These are phyloP conservation scores for Paedocypris sp. DNA, from an alignment of 2,113 vertebrate species.

Conservation along the genomic window DNA sequence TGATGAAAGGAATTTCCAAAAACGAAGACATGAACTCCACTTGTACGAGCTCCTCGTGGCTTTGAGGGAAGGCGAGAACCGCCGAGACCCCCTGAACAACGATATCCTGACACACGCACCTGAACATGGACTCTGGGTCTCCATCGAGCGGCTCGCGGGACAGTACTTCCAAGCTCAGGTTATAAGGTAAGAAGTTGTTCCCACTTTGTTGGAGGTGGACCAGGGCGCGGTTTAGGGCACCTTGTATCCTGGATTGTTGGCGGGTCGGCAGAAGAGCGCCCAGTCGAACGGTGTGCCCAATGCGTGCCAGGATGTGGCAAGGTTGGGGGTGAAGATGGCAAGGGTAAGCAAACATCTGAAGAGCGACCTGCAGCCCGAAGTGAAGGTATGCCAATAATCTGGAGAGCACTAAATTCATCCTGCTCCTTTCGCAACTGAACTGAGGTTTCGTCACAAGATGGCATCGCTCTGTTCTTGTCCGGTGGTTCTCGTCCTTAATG, in stretches of 20 bases:
- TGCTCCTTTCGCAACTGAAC: conserved; percentile 31
- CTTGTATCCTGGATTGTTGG: conserved; percentile 62
- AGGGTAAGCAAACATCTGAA: conserved; percentile 47
- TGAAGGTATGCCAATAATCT: conserved; percentile 40
- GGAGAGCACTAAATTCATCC: conserved; percentile 40
- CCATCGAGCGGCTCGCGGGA: conserved; percentile 54
- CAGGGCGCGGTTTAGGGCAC: conserved; percentile 66
- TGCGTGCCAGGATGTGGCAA: conserved; percentile 65
- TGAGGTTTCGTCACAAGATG: conserved; percentile 52
- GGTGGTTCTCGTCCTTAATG: conserved; percentile 50
- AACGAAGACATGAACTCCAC: conserved; percentile 81
- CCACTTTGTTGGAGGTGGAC: conserved; percentile 55
- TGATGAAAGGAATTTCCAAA: conserved; percentile 79
- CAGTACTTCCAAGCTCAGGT: conserved; percentile 76
- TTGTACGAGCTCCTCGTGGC: conserved; percentile 76
- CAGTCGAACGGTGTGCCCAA: conserved; percentile 73
- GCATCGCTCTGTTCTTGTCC: conserved; percentile 59
- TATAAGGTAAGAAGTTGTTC: conserved; percentile 60
- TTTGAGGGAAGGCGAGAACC: conserved; percentile 77
- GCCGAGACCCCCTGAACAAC: conserved; percentile 72
- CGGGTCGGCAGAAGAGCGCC: conserved; percentile 68
- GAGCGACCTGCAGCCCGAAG: conserved; percentile 36
- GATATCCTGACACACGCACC: conserved; percentile 71
- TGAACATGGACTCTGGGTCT: conserved; percentile 74
- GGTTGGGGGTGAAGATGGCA: conserved; percentile 64